These are phyloP conservation scores for Chironomus riparius DNA, from an alignment of 2,888 invertebrate species.

Conservation along the genomic window DNA sequence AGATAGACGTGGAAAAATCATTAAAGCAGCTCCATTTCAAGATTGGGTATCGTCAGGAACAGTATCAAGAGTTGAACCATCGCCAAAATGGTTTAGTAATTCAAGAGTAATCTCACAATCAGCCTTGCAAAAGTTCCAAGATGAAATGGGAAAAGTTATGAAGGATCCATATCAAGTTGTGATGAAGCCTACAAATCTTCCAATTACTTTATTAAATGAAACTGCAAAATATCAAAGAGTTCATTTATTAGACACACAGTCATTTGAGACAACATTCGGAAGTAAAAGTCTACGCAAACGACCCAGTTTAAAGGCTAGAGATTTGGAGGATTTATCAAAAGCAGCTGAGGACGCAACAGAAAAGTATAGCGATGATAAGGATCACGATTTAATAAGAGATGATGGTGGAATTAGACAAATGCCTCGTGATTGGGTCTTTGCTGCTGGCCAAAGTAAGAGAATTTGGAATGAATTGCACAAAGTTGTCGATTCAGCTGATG, in stretches of 20 bases:
- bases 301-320: slow-evolving; percentile 67
- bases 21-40: slow-evolving; percentile 93
- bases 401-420: slow-evolving; percentile 72
- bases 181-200: slow-evolving; percentile 91
- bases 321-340: slow-evolving; percentile 68
- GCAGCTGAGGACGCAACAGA: slow-evolving; percentile 61
- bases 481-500: slow-evolving; percentile 98
- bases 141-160: slow-evolving; percentile 86
- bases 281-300: slow-evolving; percentile 86
- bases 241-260: slow-evolving; percentile 92
- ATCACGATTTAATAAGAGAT: slow-evolving; percentile 73
- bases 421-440: slow-evolving; percentile 88
- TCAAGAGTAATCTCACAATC: slow-evolving; percentile 92
- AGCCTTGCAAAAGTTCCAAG: slow-evolving; percentile 81
- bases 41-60: slow-evolving; percentile 77
- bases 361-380: slow-evolving; percentile 72
- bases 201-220: slow-evolving; percentile 89
- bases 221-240: slow-evolving; percentile 81
- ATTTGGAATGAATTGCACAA: slow-evolving; percentile 99
- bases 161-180: slow-evolving; percentile 97
- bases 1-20: slow-evolving; percentile 79
- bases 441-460: slow-evolving; percentile 89
- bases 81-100: slow-evolving; percentile 98
- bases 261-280: slow-evolving; percentile 90
- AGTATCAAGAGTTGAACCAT: slow-evolving; percentile 91